Evolutionary conservation across 2,888 invertebrate species (phyloP), one percentile per base, ranked within the genome.

Genomic region (Orthosia gothica): DNA sequence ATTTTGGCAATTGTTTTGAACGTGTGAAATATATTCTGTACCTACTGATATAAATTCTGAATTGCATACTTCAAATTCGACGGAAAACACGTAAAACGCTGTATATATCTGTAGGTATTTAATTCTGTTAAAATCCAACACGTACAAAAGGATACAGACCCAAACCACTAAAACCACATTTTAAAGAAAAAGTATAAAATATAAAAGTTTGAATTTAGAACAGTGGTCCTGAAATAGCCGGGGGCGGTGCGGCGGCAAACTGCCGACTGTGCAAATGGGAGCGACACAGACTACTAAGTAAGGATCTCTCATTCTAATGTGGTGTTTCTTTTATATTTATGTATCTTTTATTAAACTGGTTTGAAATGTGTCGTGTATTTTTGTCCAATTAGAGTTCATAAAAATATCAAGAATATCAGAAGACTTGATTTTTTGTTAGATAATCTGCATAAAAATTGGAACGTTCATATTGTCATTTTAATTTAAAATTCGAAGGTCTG

Each of bases 191-290:
- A 70, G 70, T 64, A 61, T 70, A 70, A 76, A 72, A 76, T 73
- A 49, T 74, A 72, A 84, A 84, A 72, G 74, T 84, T 78, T 75
- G 62, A 78, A 78, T 83, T 84, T 84, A 82, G 83, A 84, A 84
- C 85, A 73, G 74, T 66, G 61, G 69, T 73, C 54, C 67, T 70
- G 61, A 50, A 81, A 82, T 82, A 73, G 70, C 83, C 72, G n/a
- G 70, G 52, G 74, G 84, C 83, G 70, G 32, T 72, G 74, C 76
- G 83, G 70, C 70, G 73, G 83, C 67, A 64, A 74, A 70, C 65
- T 70, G 76, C 68, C 69, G 75, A 75, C 68, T 70, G 67, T 70
- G 79, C 73, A 71, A 82, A 81, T 76, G 71, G 52, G 64, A 66
- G 73, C 55, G 50, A 57, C 63, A 67, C 63, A 74, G 63, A 81